Conservation (phyloP, 1,140 invertebrate genomes). For the Trachymyrmex septentrionalis region DNA sequence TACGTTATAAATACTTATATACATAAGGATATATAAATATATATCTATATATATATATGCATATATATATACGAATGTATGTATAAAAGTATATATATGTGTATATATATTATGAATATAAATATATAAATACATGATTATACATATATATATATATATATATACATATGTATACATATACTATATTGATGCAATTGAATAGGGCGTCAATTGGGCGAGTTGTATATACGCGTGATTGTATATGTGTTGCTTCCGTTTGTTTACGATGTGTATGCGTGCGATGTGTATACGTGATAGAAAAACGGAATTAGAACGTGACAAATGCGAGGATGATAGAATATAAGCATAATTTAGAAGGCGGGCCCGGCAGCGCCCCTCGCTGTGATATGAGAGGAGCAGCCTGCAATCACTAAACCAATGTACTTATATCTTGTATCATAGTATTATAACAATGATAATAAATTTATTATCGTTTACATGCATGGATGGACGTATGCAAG, state of each 20-base stretch:
- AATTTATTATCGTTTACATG: slow-evolving; percentile 53
- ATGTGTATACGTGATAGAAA: slow-evolving; percentile 12
- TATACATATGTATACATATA: slow-evolving; percentile 58
- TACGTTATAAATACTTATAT: slow-evolving; percentile 76
- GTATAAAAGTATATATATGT: slow-evolving; percentile 71
- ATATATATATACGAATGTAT: not conserved
- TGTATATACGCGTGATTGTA: slow-evolving; percentile 72
- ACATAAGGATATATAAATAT: slow-evolving; percentile 63
- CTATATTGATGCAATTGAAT: slow-evolving; percentile 65
- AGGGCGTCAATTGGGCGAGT: slow-evolving; percentile 72
- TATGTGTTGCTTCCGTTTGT: slow-evolving; percentile 59
- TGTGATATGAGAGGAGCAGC: slow-evolving; percentile 87
- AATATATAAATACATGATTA: slow-evolving; percentile 43
- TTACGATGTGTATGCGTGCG: slow-evolving; percentile 23
- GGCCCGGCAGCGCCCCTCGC: slow-evolving; percentile 87
- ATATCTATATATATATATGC: slow-evolving; percentile 31
- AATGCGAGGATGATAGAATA: slow-evolving; percentile 57
- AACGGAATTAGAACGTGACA: slow-evolving; percentile 44
- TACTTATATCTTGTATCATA: slow-evolving; percentile 87
- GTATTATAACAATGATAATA: slow-evolving; percentile 81
- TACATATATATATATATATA: slow-evolving; percentile 56
- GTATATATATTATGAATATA: slow-evolving; percentile 63
- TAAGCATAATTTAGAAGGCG: slow-evolving; percentile 80
- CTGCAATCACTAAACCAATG: slow-evolving; percentile 87
- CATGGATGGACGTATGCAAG: slow-evolving; percentile 30